Evolutionary conservation across 2,888 invertebrate species (phyloP).

Genomic region (Cantharis rustica): DNA sequence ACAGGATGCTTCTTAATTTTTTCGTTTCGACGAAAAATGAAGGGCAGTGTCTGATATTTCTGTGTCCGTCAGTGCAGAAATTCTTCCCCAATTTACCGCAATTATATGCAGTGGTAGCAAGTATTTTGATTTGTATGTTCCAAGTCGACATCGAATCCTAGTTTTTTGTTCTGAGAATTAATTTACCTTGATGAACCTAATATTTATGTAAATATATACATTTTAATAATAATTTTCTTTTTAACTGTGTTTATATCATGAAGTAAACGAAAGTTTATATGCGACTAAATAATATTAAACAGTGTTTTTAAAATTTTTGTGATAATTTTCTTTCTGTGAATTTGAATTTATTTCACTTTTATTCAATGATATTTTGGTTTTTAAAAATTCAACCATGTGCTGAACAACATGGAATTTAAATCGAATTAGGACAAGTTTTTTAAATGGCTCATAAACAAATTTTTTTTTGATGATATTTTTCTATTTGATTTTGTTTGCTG

Average conservation of each 20-base stretch:
- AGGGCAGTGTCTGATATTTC: not conserved
- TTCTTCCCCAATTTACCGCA: not conserved
- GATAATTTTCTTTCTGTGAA: not conserved
- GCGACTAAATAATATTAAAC: not conserved
- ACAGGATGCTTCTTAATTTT: not conserved
- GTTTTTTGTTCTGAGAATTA: not conserved
- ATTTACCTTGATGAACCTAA: not conserved
- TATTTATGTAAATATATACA: not conserved
- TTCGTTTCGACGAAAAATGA: not conserved
- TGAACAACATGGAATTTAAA: not conserved
- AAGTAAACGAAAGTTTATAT: not conserved
- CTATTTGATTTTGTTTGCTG: not conserved
- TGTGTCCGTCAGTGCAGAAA: conserved; percentile 2
- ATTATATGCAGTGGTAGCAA: not conserved
- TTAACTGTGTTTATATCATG: not conserved
- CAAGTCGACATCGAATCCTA: not conserved
- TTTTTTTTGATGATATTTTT: not conserved
- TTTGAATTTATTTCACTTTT: not conserved
- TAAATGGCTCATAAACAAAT: not conserved
- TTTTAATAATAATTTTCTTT: not conserved
- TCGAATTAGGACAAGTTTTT: not conserved
- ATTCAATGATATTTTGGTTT: not conserved
- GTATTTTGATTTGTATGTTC: not conserved
- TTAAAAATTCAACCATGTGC: not conserved
- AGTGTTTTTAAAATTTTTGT: not conserved